Evolutionary conservation across 2,888 invertebrate genomes (phyloP), one percentile per base, ranked within the genome.

Genomic region (Hypolimnas misippus): DNA sequence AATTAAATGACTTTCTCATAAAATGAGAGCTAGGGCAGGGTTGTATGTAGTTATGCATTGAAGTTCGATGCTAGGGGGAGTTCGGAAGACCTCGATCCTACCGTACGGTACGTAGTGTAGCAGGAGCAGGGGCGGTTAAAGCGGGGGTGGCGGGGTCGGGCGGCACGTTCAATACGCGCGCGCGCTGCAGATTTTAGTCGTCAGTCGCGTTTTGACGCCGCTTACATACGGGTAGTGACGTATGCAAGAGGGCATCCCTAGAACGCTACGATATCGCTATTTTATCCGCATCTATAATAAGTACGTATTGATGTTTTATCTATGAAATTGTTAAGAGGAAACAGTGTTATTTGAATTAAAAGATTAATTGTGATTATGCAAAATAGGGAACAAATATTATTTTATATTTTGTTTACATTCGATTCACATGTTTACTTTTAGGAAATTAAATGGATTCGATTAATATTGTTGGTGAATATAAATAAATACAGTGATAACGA

Each of bases 81-180:
- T 49, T 49, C 14, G 62, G 64, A 63, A 42, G 56, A 51, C 56
- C 60, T 52, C 65, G 57, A 62, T 61, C 38, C 55, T 58, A 61
- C 56, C 57, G 57, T 58, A 67, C 57, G 56, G 62, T 59, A 54
- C 63, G 67, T 69, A 67, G 67, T 76, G 75, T 77, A 79, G 79
- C 78, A 77, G 81, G 82, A 83, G 71, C 73, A 70, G 77, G 78
- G 86, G 84, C 82, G 81, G 81, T 73, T 70, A 74, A 71, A 69
- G 83, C 81, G 84, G 81, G 87, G 84, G 84, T 77, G 84, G 80
- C 72, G 73, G 74, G 72, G 79, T 70, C 79, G 81, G 82, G 82
- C 82, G 83, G 79, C 78, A 78, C 89, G 89, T 79, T 90, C 90
- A 82, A 91, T 90, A 89, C 88, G 89, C 90, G 90, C 90, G 88